A percentile compares a stretch with the other conserved stretches of the same genome.
phyloP scores from a whole-genome alignment of 2,797 vertebrate species.

The Onychomys arenicola region DNA sequence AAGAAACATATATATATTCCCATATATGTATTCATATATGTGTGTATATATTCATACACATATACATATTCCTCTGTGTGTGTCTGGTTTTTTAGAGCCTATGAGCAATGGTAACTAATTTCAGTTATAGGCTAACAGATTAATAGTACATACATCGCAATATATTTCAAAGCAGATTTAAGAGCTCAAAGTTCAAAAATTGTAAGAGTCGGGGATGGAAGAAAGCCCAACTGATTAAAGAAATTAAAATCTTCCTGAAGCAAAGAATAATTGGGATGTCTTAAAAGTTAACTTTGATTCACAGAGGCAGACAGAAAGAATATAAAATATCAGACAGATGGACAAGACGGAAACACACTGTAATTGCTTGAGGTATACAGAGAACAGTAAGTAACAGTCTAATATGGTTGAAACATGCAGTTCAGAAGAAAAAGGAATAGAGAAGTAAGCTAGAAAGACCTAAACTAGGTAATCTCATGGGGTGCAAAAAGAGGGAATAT shows the following conservation, averaged over 20 bases:
- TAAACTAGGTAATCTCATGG: background rate
- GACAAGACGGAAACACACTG: background rate
- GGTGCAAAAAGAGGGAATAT: background rate
- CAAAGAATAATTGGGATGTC: background rate
- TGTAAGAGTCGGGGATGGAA: background rate
- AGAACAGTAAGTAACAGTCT: background rate
- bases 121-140: background rate
- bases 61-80: background rate
- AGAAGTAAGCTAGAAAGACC: slow-evolving; percentile 40
- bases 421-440: background rate
- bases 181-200: background rate
- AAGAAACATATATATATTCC: background rate
- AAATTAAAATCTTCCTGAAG: slow-evolving; percentile 20
- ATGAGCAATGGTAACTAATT: slow-evolving; percentile 3
- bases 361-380: background rate
- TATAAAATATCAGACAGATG: background rate
- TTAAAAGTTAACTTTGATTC: slow-evolving; percentile 31
- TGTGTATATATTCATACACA: no score
- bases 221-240: background rate
- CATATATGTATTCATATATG: background rate
- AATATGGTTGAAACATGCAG: background rate
- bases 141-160: background rate
- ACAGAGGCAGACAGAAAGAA: background rate
- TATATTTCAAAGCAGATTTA: background rate
- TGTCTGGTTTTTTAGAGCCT: background rate